phyloP scores from a whole-genome alignment of 2,888 invertebrate species.

The Congeria kusceri region DNA sequence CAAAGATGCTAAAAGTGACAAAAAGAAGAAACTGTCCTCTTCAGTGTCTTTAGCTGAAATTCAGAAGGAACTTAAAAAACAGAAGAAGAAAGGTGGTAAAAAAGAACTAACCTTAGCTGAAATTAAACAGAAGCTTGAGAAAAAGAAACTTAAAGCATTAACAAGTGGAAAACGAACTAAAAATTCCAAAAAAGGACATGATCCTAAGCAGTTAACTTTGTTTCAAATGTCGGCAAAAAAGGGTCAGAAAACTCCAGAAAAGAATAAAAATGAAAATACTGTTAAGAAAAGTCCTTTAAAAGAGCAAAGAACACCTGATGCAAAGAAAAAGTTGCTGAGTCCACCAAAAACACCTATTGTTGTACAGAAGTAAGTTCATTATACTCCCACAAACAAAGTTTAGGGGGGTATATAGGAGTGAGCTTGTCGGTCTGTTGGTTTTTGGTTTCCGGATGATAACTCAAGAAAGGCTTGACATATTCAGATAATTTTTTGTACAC shows the following conservation, averaged over 20 bases:
- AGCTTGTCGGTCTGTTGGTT: no score
- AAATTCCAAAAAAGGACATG: constrained; percentile 57
- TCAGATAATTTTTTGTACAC: no score
- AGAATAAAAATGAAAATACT: constrained; percentile 38
- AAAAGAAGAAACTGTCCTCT: constrained; percentile 4
- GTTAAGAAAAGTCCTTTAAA: constrained; percentile 56
- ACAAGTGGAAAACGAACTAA: constrained; percentile 55
- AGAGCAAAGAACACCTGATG: constrained; percentile 56
- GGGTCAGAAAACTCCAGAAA: constrained; percentile 72
- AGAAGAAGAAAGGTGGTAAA: constrained; percentile 44
- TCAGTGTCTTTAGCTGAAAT: constrained; percentile 9
- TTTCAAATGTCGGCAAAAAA: constrained; percentile 76
- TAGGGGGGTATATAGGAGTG: no score
- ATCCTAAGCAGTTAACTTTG: constrained; percentile 83
- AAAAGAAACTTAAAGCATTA: constrained; percentile 44
- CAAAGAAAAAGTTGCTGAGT: constrained; percentile 57
- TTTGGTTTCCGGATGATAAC: no score
- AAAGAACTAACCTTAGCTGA: constrained; percentile 54
- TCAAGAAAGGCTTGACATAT: no score
- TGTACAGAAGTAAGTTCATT: constrained; percentile 67
- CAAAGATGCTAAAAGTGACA: constrained; percentile 34
- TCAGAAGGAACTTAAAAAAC: neutral
- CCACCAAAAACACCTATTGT: constrained; percentile 77
- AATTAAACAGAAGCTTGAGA: constrained; percentile 60
- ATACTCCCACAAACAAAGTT: no score